Percentiles rank a stretch among this genome's conserved stretches.
These are phyloP conservation scores for Callimorpha dominula DNA, from an alignment of 2,888 invertebrate genomes.

Conservation along the genomic window DNA sequence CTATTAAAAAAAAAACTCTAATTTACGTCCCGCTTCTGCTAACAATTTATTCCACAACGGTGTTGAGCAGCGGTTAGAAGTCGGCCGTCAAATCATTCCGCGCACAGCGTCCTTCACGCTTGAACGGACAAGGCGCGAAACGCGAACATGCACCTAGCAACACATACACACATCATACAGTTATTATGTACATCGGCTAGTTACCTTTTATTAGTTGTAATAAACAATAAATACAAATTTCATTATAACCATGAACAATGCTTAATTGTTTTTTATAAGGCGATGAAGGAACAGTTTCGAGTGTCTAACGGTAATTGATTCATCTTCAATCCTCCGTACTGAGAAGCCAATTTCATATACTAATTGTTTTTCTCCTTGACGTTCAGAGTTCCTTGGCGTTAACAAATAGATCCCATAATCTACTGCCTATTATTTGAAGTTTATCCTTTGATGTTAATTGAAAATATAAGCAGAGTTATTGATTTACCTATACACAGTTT, in stretches of 20 bases:
- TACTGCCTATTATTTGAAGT: not conserved
- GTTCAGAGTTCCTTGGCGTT: not conserved
- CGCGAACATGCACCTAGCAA: constrained; percentile 61
- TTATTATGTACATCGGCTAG: not conserved
- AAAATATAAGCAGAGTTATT: not conserved
- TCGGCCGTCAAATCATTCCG: constrained; percentile 78
- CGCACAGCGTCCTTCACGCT: constrained; percentile 78
- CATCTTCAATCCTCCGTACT: not conserved
- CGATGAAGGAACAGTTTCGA: not conserved
- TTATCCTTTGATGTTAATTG: not conserved
- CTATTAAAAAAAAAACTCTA: not conserved
- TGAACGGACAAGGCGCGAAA: constrained; percentile 67
- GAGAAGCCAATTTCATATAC: not conserved
- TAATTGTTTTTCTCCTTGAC: not conserved
- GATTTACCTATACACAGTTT: not conserved
- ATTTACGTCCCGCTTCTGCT: constrained; percentile 28
- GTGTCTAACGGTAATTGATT: not conserved
- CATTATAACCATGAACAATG: not conserved
- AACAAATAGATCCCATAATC: no score
- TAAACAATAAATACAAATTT: not conserved
- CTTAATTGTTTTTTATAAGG: not conserved
- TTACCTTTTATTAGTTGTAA: not conserved
- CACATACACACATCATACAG: constrained; percentile 31
- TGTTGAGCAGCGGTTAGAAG: constrained; percentile 67
- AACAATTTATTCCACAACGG: constrained; percentile 42